A percentile compares a stretch with the other conserved stretches of the same genome.
phyloP scores from a whole-genome alignment of 2,888 invertebrate species.

The Eupelmus urozonus region DNA sequence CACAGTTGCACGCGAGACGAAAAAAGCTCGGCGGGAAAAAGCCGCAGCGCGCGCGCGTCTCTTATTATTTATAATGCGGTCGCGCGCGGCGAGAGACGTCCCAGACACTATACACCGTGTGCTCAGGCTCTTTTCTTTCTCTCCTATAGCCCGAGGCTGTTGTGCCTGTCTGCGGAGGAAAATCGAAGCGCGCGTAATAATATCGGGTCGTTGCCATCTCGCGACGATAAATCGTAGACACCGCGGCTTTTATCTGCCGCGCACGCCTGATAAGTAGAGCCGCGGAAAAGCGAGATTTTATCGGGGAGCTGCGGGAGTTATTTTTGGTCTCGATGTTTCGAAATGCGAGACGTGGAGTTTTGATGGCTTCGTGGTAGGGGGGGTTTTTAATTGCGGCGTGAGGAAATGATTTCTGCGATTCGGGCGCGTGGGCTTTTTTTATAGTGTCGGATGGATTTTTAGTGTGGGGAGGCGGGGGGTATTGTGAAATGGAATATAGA shows the following conservation, averaged over 20 bases:
- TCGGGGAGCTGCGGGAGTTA: neutral
- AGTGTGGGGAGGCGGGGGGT: neutral
- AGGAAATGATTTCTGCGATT: no score
- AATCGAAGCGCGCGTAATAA: constrained; percentile 45
- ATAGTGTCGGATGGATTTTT: no score
- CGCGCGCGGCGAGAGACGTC: neutral
- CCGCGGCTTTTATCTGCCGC: constrained; percentile 3
- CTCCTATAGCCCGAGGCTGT: no score
- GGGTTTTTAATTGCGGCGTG: no score
- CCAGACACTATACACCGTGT: neutral
- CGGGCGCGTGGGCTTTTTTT: no score
- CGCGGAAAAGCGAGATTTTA: constrained; percentile 11
- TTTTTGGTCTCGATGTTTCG: neutral
- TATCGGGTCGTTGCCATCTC: constrained; percentile 45
- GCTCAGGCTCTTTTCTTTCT: neutral
- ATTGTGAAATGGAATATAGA: neutral
- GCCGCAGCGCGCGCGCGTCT: neutral
- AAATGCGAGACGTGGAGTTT: no score
- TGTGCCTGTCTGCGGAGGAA: no score
- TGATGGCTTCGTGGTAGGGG: no score
- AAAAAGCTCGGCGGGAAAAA: neutral
- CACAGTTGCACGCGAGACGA: neutral
- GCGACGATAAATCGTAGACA: no score
- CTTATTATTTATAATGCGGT: constrained; percentile 53
- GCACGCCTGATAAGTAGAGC: constrained; percentile 29